Evolutionary conservation across 2,888 invertebrate species (phyloP).

Genomic region (Xestoiulus laeticollis): DNA sequence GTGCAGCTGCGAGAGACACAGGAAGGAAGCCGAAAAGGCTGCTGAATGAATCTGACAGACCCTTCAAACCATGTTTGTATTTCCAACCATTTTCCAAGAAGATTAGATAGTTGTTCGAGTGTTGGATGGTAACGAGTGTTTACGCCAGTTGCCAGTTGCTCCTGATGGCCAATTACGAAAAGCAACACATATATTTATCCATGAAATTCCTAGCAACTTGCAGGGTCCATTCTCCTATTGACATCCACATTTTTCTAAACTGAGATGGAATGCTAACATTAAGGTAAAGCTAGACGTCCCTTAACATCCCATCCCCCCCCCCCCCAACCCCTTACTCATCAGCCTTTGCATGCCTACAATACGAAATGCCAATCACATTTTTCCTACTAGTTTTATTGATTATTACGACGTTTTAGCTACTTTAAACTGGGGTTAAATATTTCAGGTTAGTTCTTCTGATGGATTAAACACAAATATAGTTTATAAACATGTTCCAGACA

Average conservation of each 20-base stretch:
- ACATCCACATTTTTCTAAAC: neutral
- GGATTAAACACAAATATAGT: too few relatives aligned
- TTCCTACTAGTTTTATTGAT: too few relatives aligned
- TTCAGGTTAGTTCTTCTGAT: too few relatives aligned
- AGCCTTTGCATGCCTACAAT: too few relatives aligned
- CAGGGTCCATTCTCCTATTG: neutral
- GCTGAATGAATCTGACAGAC: conserved; percentile 13
- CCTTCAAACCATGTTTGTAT: neutral
- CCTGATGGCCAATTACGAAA: neutral
- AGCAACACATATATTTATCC: neutral
- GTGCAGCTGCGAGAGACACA: neutral
- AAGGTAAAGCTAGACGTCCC: too few relatives aligned
- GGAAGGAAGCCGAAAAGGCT: conserved; percentile 3
- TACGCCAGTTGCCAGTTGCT: neutral
- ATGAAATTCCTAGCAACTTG: neutral
- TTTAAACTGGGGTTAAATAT: too few relatives aligned
- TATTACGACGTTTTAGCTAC: too few relatives aligned
- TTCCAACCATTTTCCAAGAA: neutral
- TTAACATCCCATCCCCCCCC: too few relatives aligned
- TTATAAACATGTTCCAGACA: too few relatives aligned
- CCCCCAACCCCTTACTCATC: too few relatives aligned
- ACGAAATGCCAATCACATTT: too few relatives aligned
- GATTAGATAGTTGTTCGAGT: neutral
- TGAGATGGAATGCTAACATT: too few relatives aligned
- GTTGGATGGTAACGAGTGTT: neutral